Evolutionary conservation across 2,888 invertebrate genomes (phyloP).

Genomic region (Gonocerus acuteangulatus): DNA sequence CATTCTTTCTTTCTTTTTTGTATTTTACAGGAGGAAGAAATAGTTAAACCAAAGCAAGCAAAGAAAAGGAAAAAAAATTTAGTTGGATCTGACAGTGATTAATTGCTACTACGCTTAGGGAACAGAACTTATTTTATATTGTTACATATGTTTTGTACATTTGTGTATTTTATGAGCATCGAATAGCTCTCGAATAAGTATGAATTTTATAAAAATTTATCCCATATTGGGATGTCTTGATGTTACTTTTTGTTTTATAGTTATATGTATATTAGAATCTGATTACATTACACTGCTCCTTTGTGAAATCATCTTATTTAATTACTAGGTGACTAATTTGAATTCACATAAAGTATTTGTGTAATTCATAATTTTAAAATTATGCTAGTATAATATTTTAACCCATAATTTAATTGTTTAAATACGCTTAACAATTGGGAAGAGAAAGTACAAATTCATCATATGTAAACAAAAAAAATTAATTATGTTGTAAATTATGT

Average conservation of each 20-base stretch:
- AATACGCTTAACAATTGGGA: too few species aligned
- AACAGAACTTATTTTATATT: constrained; percentile 11
- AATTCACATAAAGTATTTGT: too few species aligned
- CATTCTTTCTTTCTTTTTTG: too few species aligned
- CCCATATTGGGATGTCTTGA: constrained; percentile 29
- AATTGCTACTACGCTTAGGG: constrained; percentile 46
- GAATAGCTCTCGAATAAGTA: neutral
- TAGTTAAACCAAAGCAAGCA: constrained; percentile 81
- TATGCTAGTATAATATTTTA: too few species aligned
- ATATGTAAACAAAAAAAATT: too few species aligned
- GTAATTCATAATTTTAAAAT: too few species aligned
- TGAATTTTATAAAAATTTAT: constrained; percentile 20
- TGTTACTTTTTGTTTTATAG: neutral
- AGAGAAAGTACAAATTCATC: too few species aligned
- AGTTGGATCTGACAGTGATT: constrained; percentile 86
- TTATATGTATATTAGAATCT: neutral
- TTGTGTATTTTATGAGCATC: constrained; percentile 22
- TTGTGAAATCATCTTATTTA: too few species aligned
- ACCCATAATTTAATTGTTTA: too few species aligned
- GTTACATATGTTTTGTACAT: constrained; percentile 19
- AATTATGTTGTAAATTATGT: too few species aligned
- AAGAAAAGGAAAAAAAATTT: constrained; percentile 78
- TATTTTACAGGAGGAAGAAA: constrained; percentile 69
- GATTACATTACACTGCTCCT: neutral
- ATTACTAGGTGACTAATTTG: too few species aligned